These are phyloP conservation scores for Lasioglossum morio DNA, from an alignment of 2,888 invertebrate species.

Conservation along the genomic window DNA sequence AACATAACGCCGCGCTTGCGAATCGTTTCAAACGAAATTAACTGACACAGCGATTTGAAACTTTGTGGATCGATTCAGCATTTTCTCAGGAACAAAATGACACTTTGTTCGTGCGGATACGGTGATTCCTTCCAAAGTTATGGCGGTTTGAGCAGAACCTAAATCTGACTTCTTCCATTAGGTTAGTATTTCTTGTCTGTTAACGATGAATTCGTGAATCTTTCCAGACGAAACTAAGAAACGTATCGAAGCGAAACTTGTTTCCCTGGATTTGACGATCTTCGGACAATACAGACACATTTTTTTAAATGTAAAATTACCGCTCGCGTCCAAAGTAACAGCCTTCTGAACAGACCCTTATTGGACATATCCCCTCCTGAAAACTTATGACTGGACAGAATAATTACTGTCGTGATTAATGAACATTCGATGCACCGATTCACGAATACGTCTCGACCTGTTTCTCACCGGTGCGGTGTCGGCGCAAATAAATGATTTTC, in stretches of 20 bases:
- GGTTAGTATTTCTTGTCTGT: background rate
- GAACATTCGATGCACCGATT: background rate
- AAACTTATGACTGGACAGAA: background rate
- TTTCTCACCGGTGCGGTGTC: background rate
- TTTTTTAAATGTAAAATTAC: background rate
- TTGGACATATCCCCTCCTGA: background rate
- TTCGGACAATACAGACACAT: background rate
- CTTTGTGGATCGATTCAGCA: background rate
- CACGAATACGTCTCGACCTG: background rate
- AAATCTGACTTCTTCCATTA: background rate
- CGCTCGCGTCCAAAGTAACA: background rate
- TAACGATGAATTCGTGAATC: background rate
- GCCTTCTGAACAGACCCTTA: background rate
- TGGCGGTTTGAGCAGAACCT: background rate
- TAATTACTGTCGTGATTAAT: background rate
- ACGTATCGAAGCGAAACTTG: background rate
- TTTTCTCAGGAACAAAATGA: background rate
- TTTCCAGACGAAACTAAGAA: background rate
- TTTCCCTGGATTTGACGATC: background rate
- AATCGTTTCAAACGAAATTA: background rate
- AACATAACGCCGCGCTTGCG: background rate
- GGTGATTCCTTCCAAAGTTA: background rate
- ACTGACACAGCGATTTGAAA: background rate
- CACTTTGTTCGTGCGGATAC: background rate
- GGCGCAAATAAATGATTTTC: background rate